Evolutionary conservation across 2,888 invertebrate genomes (phyloP).

Genomic region (Netelia virgata): DNA sequence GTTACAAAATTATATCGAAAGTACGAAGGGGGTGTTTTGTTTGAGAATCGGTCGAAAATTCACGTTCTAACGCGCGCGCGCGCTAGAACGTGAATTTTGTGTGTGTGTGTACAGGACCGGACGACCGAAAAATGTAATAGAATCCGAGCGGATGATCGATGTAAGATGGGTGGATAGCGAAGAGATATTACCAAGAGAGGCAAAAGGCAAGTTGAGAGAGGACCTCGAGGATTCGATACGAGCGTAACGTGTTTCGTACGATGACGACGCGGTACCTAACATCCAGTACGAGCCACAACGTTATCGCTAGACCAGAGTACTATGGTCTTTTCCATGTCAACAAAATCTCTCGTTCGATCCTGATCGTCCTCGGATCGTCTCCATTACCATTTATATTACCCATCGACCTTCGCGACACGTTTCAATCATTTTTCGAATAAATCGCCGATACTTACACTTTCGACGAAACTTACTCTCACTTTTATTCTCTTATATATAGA

Average conservation of each 20-base stretch:
- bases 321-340: too few relatives aligned
- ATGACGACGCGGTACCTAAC: background rate
- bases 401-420: too few relatives aligned
- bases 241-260: slow-evolving; percentile 75
- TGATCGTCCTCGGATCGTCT: too few relatives aligned
- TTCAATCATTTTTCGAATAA: too few relatives aligned
- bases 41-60: slow-evolving; percentile 1
- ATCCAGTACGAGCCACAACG: background rate
- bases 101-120: background rate
- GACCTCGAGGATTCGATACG: slow-evolving; percentile 66
- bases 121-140: slow-evolving; percentile 79
- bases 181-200: slow-evolving; percentile 75
- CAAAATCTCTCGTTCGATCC: too few relatives aligned
- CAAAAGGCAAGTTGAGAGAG: slow-evolving; percentile 61
- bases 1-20: background rate
- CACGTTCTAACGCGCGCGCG: slow-evolving; percentile 8
- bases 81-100: too few relatives aligned
- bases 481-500: too few relatives aligned
- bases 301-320: too few relatives aligned
- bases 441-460: background rate
- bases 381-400: too few relatives aligned
- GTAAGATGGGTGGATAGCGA: slow-evolving; percentile 79
- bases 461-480: too few relatives aligned
- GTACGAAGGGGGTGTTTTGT: background rate
- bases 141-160: slow-evolving; percentile 80